Evolutionary conservation across 2,797 vertebrate genomes (phyloP).

Genomic region (Sparidentex hasta): DNA sequence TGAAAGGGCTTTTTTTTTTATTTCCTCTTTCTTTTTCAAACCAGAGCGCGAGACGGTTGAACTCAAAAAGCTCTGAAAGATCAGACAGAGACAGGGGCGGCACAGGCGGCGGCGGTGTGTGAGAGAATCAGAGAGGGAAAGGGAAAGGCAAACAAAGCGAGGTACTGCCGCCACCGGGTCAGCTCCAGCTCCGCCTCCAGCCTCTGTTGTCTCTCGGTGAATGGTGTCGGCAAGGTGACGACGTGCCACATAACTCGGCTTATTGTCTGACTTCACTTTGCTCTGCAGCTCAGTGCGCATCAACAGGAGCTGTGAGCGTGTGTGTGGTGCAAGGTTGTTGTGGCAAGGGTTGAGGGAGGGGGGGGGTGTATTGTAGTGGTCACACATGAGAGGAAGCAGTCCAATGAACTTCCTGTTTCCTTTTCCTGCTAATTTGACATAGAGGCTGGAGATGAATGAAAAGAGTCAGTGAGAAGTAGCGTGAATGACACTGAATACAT

Average conservation of each 20-base stretch:
- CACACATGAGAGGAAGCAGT: slow-evolving; percentile 46
- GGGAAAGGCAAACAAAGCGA: slow-evolving; percentile 21
- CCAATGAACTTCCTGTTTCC: slow-evolving; percentile 56
- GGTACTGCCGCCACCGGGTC: neutral
- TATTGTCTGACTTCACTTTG: slow-evolving; percentile 33
- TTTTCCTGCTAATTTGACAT: slow-evolving; percentile 29
- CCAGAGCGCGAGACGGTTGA: slow-evolving; percentile 9
- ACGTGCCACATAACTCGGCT: neutral
- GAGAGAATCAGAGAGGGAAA: slow-evolving; percentile 11
- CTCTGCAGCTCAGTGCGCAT: slow-evolving; percentile 23
- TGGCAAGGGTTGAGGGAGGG: neutral
- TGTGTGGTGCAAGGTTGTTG: neutral
- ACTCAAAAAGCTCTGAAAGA: slow-evolving; percentile 35
- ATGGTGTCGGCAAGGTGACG: slow-evolving; percentile 11
- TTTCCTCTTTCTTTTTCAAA: slow-evolving; percentile 22
- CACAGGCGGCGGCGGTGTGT: neutral
- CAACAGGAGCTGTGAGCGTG: slow-evolving; percentile 1
- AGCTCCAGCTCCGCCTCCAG: slow-evolving; percentile 1
- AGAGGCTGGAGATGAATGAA: slow-evolving; percentile 37
- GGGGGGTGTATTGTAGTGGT: slow-evolving; percentile 28
- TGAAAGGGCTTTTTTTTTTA: slow-evolving; percentile 30
- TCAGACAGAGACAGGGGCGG: slow-evolving; percentile 23
- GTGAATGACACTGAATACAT: neutral
- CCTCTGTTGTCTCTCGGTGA: slow-evolving; percentile 16
- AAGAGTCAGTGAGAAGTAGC: neutral